phyloP scores from a whole-genome alignment of 1,140 invertebrate species.

The Telenomus remus region DNA sequence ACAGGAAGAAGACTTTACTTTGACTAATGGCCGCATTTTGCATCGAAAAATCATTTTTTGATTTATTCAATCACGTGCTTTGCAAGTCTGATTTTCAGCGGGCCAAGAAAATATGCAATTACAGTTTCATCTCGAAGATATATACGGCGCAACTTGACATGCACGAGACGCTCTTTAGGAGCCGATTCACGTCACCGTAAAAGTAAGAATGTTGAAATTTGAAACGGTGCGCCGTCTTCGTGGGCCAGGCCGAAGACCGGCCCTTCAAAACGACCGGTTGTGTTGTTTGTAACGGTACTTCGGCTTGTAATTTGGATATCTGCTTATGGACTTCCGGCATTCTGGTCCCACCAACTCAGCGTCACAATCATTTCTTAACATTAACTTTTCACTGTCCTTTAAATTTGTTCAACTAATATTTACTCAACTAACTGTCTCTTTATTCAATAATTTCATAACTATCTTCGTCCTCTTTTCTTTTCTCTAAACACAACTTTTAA shows the following conservation, averaged over 20 bases:
- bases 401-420: constrained; percentile 2
- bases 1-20: not conserved
- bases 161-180: constrained; percentile 46
- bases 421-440: no score
- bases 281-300: constrained; percentile 66
- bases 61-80: constrained; percentile 20
- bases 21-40: constrained; percentile 1
- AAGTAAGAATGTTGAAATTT: constrained; percentile 63
- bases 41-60: not conserved
- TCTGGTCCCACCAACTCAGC: constrained; percentile 26
- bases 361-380: constrained; percentile 36
- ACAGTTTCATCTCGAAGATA: constrained; percentile 24
- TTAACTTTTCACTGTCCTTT: constrained; percentile 6
- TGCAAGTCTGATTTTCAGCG: constrained; percentile 5
- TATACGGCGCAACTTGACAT: constrained; percentile 12
- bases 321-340: constrained; percentile 59
- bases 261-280: constrained; percentile 54
- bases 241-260: constrained; percentile 28
- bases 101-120: constrained; percentile 28
- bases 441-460: no score
- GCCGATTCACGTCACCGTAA: constrained; percentile 63
- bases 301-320: constrained; percentile 67
- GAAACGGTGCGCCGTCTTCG: constrained; percentile 53
- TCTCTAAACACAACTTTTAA: no score
- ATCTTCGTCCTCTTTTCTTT: no score